phyloP scores from a whole-genome alignment of 2,888 invertebrate species.

The Dichetophora obliterata region DNA sequence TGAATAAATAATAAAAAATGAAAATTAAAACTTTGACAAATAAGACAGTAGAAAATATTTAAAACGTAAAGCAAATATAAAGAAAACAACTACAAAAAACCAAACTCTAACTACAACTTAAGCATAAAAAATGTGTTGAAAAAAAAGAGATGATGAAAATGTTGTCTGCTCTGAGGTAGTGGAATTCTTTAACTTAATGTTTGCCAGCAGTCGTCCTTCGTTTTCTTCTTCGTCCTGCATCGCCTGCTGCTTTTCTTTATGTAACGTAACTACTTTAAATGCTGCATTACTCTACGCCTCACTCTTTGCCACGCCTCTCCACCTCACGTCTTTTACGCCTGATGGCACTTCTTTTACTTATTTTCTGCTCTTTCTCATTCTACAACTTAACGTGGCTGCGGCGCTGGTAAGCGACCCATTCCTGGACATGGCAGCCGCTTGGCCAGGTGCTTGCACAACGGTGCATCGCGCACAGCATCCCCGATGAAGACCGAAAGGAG shows the following conservation, averaged over 20 bases:
- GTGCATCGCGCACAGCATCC: conserved; percentile 85
- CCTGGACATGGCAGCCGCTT: conserved; percentile 76
- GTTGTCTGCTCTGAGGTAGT: conserved; percentile 13
- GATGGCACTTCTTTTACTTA: conserved; percentile 38
- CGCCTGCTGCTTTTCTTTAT: background rate
- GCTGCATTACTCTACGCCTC: background rate
- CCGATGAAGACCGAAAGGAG: conserved; percentile 88
- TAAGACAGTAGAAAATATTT: conserved; percentile 4
- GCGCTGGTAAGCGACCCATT: conserved; percentile 63
- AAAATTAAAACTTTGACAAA: conserved; percentile 37
- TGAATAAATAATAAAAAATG: conserved; percentile 20
- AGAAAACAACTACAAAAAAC: too few species aligned
- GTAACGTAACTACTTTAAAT: background rate
- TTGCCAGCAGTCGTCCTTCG: background rate
- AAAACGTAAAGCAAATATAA: background rate
- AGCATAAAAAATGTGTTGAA: background rate
- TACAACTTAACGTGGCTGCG: conserved; percentile 59
- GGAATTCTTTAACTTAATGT: conserved; percentile 11
- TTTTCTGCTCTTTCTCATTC: conserved; percentile 23
- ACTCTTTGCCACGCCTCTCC: background rate
- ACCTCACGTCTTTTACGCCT: background rate
- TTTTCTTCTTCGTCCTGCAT: background rate
- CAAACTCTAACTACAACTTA: background rate
- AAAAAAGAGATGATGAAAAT: background rate
- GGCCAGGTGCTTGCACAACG: conserved; percentile 83